phyloP scores from a whole-genome alignment of 2,113 vertebrate species.

The Reinhardtius hippoglossoides region DNA sequence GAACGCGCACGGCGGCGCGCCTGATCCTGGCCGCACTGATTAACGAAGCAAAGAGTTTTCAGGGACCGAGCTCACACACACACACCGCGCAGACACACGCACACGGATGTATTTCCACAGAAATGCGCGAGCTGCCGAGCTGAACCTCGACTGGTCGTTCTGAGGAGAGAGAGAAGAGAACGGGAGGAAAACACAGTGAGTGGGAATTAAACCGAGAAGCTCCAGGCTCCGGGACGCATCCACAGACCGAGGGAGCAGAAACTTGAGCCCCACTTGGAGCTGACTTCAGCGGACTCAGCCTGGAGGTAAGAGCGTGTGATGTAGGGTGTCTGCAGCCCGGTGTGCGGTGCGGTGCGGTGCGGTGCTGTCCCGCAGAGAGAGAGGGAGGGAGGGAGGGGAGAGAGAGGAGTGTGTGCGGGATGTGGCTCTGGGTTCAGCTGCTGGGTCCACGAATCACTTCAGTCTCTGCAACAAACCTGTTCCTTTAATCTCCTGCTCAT shows the following conservation, averaged over 20 bases:
- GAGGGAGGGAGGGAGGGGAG: too few relatives aligned
- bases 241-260: conserved; percentile 14
- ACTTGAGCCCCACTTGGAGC: conserved; percentile 12
- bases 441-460: conserved; percentile 12
- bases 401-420: too few relatives aligned
- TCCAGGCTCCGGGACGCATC: conserved; percentile 23
- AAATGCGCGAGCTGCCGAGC: neutral
- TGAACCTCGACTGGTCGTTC: neutral
- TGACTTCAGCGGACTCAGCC: conserved; percentile 54
- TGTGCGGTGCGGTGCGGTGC: too few relatives aligned
- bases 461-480: conserved; percentile 19
- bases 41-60: conserved; percentile 73
- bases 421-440: neutral
- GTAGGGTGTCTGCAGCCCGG: neutral
- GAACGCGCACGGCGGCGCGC: conserved; percentile 68
- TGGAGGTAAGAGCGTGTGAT: conserved; percentile 66
- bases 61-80: conserved; percentile 45
- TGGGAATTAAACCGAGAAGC: too few relatives aligned
- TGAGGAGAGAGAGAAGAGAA: conserved; percentile 23
- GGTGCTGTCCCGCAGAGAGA: too few relatives aligned
- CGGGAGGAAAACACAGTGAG: conserved; percentile 28
- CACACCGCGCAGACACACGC: neutral
- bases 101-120: conserved; percentile 1
- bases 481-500: conserved; percentile 16
- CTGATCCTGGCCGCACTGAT: conserved; percentile 78